phyloP scores from a whole-genome alignment of 2,888 invertebrate species.

The Mesorhabditis spiculigera region DNA sequence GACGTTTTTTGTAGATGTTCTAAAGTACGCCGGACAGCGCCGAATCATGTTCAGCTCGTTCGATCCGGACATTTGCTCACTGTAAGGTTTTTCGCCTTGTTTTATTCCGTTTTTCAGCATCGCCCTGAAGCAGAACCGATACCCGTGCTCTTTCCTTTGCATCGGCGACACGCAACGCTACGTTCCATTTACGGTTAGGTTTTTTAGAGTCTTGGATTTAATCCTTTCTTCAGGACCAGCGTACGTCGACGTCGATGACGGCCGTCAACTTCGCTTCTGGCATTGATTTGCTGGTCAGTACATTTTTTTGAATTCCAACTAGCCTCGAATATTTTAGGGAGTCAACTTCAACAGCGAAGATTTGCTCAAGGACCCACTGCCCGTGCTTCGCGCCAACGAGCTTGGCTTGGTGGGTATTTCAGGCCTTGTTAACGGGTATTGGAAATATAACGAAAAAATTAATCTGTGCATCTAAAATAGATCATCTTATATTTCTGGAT shows the following conservation, averaged over 20 bases:
- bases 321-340: constrained; percentile 65
- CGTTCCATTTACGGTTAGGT: constrained; percentile 70
- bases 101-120: constrained; percentile 64
- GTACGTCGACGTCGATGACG: constrained; percentile 46
- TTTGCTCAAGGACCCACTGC: constrained; percentile 71
- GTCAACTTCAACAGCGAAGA: constrained; percentile 90
- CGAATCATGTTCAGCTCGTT: constrained; percentile 90
- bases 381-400: constrained; percentile 68
- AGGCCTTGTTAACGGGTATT: background rate
- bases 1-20: constrained; percentile 65
- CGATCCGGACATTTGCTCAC: constrained; percentile 89
- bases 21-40: constrained; percentile 75
- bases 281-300: constrained; percentile 37
- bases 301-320: background rate
- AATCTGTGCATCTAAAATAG: background rate
- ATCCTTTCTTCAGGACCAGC: constrained; percentile 26
- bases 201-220: constrained; percentile 18
- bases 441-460: no score
- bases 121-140: constrained; percentile 88
- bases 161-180: constrained; percentile 74
- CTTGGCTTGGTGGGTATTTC: constrained; percentile 70
- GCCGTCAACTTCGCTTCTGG: constrained; percentile 54
- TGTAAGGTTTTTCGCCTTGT: constrained; percentile 66
- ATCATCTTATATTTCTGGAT: background rate
- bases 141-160: constrained; percentile 91